Evolutionary conservation across 2,888 invertebrate species (phyloP).

Genomic region (Pterostichus madidus): DNA sequence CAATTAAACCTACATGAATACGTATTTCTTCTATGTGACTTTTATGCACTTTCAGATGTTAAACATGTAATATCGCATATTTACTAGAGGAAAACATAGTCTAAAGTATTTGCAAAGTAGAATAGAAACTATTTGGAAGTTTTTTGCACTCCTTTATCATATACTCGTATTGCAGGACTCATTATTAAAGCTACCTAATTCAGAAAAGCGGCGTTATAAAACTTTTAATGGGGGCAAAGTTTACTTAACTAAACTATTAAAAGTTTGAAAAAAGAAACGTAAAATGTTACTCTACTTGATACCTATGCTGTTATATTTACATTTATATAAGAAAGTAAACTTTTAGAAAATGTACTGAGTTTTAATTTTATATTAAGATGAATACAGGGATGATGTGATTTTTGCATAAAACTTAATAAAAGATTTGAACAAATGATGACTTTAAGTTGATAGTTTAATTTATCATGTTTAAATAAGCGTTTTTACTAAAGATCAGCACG

Average conservation of each 20-base stretch:
- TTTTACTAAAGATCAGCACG: too few species aligned
- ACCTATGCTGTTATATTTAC: slow-evolving; percentile 59
- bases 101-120: slow-evolving; percentile 4
- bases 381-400: neutral
- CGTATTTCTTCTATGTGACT: slow-evolving; percentile 1
- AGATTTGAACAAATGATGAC: neutral
- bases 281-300: slow-evolving; percentile 56
- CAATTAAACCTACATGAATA: slow-evolving; percentile 24
- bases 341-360: slow-evolving; percentile 25
- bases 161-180: slow-evolving; percentile 18
- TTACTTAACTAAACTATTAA: slow-evolving; percentile 60
- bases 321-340: slow-evolving; percentile 54
- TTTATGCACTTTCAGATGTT: slow-evolving; percentile 33
- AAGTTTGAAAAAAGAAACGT: slow-evolving; percentile 62
- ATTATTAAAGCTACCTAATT: slow-evolving; percentile 57
- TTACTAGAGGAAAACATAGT: slow-evolving; percentile 12
- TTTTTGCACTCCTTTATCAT: slow-evolving; percentile 41
- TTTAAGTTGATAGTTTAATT: neutral
- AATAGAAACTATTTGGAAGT: slow-evolving; percentile 27
- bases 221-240: slow-evolving; percentile 61
- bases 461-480: too few species aligned
- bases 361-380: slow-evolving; percentile 45
- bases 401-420: neutral
- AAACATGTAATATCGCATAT: slow-evolving; percentile 26
- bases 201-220: slow-evolving; percentile 51